A percentile compares a stretch with the other conserved stretches of the same genome.
Conservation (phyloP, 2,113 vertebrate genomes). For the Hipposideros armiger region DNA sequence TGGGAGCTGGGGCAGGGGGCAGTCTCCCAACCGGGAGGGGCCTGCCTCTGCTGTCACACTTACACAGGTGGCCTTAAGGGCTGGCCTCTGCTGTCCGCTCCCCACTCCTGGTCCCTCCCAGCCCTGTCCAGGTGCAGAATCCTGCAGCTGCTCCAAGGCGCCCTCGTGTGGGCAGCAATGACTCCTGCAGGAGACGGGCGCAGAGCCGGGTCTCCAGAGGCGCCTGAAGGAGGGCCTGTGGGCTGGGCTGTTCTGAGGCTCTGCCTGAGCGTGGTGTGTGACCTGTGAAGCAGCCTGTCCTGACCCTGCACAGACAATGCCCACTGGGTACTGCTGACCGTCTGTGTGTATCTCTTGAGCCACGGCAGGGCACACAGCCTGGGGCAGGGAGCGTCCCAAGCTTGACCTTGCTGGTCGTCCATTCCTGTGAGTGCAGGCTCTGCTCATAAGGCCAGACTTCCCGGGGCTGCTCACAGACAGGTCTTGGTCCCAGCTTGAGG, state of each 20-base stretch:
- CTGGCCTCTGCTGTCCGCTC: neutral
- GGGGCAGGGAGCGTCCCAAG: neutral
- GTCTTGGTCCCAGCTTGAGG: neutral
- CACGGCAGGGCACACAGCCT: neutral
- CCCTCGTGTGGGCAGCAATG: neutral
- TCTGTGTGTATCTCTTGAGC: neutral
- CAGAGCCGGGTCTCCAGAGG: too few relatives aligned
- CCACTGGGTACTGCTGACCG: neutral
- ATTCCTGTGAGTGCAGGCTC: neutral
- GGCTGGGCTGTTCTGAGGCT: neutral
- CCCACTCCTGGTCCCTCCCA: neutral
- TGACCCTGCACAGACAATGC: neutral
- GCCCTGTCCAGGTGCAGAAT: too few relatives aligned
- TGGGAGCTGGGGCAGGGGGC: neutral
- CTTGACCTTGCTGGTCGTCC: neutral
- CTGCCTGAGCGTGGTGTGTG: neutral
- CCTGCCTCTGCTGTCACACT: neutral
- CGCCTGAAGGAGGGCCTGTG: too few relatives aligned
- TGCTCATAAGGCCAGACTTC: neutral
- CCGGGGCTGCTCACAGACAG: too few relatives aligned
- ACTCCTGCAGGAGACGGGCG: neutral
- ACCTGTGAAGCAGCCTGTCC: neutral
- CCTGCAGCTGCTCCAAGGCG: neutral
- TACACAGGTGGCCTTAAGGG: neutral
- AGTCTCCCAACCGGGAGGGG: neutral